Percentiles rank a stretch among this genome's conserved stretches.
These are phyloP conservation scores for Brachionus manjavacas DNA, from an alignment of 1,140 invertebrate genomes.

Conservation along the genomic window DNA sequence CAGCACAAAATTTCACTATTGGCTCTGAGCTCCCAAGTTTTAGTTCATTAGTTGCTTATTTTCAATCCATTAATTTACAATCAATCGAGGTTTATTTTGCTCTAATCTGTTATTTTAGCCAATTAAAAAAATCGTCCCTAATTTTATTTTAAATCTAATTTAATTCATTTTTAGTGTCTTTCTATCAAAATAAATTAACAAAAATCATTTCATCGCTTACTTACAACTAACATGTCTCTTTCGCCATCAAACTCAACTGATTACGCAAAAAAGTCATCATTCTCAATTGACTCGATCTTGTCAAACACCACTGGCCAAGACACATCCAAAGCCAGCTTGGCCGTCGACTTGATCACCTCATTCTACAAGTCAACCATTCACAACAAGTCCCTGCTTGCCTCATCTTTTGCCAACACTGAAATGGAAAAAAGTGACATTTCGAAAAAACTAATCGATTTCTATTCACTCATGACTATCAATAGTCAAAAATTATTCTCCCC, in stretches of 20 bases:
- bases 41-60: background rate
- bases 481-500: background rate
- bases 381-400: background rate
- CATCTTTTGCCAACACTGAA: background rate
- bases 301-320: background rate
- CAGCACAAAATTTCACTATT: background rate
- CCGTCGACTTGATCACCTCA: background rate
- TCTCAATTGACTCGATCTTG: constrained; percentile 14
- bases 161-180: background rate
- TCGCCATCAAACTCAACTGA: background rate
- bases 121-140: background rate
- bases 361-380: background rate
- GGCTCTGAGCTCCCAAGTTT: background rate
- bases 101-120: background rate
- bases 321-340: background rate
- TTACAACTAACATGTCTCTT: background rate
- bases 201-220: background rate
- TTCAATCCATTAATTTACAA: background rate
- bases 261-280: background rate
- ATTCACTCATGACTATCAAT: background rate
- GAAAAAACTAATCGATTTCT: background rate
- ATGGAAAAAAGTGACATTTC: background rate
- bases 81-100: background rate
- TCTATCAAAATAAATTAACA: background rate
- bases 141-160: constrained; percentile 24